phyloP scores from a whole-genome alignment of 2,797 vertebrate genomes.

The Perodicticus potto region DNA sequence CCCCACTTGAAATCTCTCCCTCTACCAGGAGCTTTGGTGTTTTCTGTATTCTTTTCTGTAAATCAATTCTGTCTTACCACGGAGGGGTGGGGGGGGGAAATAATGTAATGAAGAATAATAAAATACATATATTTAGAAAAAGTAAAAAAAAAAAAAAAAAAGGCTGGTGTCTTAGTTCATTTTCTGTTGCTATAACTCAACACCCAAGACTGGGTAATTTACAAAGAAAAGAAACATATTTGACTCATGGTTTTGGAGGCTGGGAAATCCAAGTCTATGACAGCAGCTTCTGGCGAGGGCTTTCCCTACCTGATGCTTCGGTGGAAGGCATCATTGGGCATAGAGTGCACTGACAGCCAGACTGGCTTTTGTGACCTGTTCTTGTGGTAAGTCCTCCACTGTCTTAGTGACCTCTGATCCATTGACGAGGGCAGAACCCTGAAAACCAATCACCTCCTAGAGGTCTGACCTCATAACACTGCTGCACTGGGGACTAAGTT shows the following conservation, averaged over 20 bases:
- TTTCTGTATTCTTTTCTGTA: too few species aligned
- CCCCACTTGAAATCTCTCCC: too few species aligned
- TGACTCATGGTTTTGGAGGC: not conserved
- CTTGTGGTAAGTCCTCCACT: not conserved
- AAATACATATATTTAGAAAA: too few species aligned
- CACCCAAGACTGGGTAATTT: not conserved
- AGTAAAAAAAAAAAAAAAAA: too few species aligned
- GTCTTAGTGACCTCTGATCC: not conserved
- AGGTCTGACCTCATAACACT: not conserved
- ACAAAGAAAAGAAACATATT: not conserved
- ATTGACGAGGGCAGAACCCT: not conserved
- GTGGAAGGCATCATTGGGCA: rapidly evolving
- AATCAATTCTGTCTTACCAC: too few species aligned
- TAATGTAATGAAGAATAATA: too few species aligned
- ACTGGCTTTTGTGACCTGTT: not conserved
- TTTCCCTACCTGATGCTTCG: not conserved
- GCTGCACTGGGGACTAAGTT: not conserved
- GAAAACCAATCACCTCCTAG: not conserved
- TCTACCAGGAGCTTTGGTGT: too few species aligned
- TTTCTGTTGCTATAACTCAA: not conserved
- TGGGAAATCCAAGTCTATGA: not conserved
- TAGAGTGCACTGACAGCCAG: not conserved
- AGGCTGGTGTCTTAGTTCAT: too few species aligned
- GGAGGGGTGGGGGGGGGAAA: too few species aligned
- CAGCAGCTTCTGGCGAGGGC: not conserved